Base-by-base conservation (phyloP, 2,797 vertebrate genomes). In the Salmo trutta region DNA sequence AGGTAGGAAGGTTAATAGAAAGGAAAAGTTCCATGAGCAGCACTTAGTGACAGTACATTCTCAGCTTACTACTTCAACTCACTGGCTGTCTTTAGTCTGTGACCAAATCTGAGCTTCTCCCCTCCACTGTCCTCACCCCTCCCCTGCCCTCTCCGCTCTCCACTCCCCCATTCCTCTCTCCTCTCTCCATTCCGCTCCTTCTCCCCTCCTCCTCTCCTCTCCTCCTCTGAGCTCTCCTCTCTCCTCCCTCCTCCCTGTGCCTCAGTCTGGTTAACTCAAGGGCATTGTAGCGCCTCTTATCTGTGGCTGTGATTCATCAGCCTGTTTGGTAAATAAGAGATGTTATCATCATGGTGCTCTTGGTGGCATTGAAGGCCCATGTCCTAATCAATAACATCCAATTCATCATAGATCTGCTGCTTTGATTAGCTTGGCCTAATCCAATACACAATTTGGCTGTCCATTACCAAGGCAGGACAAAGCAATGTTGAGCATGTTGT, bases 361-460 rank as follows among this genome's bases (percentile, higher is more conserved):
- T 81, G 74, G 84, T 89, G 88, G 90, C 92, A 93, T 90, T 90
- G 91, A 93, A 84, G 89, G 81, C 87, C 87, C 79, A 77, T 89
- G 93, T 93, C 88, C 92, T 92, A 91, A 94, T 95, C 93, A 90
- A 94, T 94, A 93, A 85, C 91, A 87, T 89, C 87, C 91, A 91
- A 91, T 94, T 92, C 90, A 88, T 91, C 88, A 88, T 89, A 93
- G 93, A 95, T 95, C 92, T 89, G 78, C 78, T 76, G 66, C 79
- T 85, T 85, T 88, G 94, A 94, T 95, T 93, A 94, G 88, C 86
- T 24, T 5, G 73, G 77, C 21, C 88, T 92, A 92, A 94, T 93
- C 91, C 90, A 91, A 93, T 91, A 90, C 81, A 83, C 89, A 84
- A 87, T 91, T 91, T 89, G 86, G 86, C 83, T 84, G 86, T 91